Evolutionary conservation across 2,888 invertebrate species (phyloP), one percentile per base, ranked within the genome.

Genomic region (Microchrysa polita): DNA sequence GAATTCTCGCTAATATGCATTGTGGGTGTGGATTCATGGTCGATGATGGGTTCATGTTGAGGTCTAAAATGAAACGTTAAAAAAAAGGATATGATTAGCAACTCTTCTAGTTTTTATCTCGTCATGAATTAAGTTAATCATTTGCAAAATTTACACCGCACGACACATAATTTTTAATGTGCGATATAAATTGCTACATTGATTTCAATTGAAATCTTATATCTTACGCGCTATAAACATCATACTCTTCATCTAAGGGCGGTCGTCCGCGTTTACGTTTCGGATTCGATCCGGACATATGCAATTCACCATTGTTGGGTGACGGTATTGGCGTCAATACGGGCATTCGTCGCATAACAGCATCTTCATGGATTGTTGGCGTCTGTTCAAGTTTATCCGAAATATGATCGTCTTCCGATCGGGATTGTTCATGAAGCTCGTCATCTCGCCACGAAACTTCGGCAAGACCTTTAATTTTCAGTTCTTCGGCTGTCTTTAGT

Each of bases 401-500:
- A 42, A 72, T 59, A 7, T 34, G 27, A 63, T 71, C 69, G 12
- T 65, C 52, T 73, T 76, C 73, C n/a, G 72, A 23, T 12, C 73
- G 73, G 78, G 81, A 80, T 23, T 81, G 80, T 0, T 80, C 81
- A 23, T 83, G 12, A 16, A 67, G 82, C 69, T 87, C 87, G 75
- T 88, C 88, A 69, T 91, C 91, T 79, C 92, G 90, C 92, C 95
- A 95, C 78, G 94, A 93, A 14, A 95, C 94, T 83, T 96, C 95
- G 65, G 95, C 95, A 71, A 96, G 86, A 0, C 96, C 96, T 85
- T 96, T 96, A 80, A 96, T 95, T 82, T 94, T 90, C 22, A 96
- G 87, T 83, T 95, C 95, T 84, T 96, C 96, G 0, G 96, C 96
- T 71, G 96, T 96, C 87, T 95, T 95, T 80, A 96, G 85, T 75